A percentile compares a stretch with the other conserved stretches of the same genome.
phyloP scores from a whole-genome alignment of 23 tunicate species.

The Aplidium turbinatum region DNA sequence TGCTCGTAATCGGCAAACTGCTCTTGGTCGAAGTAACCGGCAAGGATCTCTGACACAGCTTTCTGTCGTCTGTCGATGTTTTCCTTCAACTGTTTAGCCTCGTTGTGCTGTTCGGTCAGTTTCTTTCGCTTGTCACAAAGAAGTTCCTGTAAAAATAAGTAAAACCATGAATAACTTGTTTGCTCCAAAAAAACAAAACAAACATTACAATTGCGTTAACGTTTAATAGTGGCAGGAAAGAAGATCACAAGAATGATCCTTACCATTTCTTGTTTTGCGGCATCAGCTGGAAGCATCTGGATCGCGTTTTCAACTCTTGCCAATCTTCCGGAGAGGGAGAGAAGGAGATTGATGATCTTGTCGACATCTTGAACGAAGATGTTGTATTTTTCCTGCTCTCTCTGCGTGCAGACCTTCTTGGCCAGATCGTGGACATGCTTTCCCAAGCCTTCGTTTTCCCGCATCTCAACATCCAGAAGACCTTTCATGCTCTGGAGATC shows the following conservation, averaged over 20 bases:
- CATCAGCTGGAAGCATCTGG: slow-evolving; percentile 38
- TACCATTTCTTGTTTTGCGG: slow-evolving; percentile 41
- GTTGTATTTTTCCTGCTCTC: slow-evolving; percentile 65
- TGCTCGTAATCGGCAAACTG: slow-evolving; percentile 91
- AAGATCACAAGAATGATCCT: not conserved
- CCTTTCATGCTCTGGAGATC: slow-evolving; percentile 52
- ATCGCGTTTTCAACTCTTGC: slow-evolving; percentile 71
- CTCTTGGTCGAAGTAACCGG: slow-evolving; percentile 54
- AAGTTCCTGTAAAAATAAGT: slow-evolving; percentile 40
- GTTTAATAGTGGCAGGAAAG: not conserved
- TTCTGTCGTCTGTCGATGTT: slow-evolving; percentile 74
- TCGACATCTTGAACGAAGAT: slow-evolving; percentile 79
- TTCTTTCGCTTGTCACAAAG: slow-evolving; percentile 57
- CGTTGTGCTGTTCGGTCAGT: slow-evolving; percentile 70
- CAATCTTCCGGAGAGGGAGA: slow-evolving; percentile 64
- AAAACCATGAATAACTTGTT: not conserved
- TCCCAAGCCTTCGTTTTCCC: slow-evolving; percentile 63
- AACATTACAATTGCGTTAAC: not conserved
- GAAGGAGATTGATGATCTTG: slow-evolving; percentile 64
- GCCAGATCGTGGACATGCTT: slow-evolving; percentile 34
- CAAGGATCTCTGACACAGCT: slow-evolving; percentile 67
- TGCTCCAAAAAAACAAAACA: not conserved
- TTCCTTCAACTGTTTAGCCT: slow-evolving; percentile 74
- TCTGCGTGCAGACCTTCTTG: slow-evolving; percentile 32
- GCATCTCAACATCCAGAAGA: slow-evolving; percentile 41